A percentile compares a stretch with the other conserved stretches of the same genome.
Conservation (phyloP, 2,113 vertebrate species). For the Coptodon bakossiorum region DNA sequence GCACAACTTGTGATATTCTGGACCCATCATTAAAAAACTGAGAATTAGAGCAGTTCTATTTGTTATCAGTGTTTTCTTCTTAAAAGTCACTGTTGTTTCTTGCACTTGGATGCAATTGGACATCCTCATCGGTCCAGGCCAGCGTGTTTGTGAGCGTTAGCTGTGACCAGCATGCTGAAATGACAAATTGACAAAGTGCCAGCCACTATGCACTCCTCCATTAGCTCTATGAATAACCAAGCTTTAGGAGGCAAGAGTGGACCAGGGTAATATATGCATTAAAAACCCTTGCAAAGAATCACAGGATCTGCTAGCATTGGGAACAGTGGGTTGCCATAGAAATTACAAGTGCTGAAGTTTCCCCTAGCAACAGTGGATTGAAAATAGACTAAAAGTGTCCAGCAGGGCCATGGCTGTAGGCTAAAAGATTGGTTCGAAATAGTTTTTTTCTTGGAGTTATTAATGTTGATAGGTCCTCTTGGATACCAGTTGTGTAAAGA, state of each 20-base stretch:
- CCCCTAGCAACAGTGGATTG: slow-evolving; percentile 58
- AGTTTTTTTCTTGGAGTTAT: background rate
- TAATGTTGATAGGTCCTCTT: background rate
- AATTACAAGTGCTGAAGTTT: slow-evolving; percentile 57
- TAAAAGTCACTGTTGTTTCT: slow-evolving; percentile 6
- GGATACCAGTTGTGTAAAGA: background rate
- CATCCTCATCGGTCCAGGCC: background rate
- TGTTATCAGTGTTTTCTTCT: background rate
- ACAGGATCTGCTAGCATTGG: slow-evolving; percentile 18
- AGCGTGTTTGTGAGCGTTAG: background rate
- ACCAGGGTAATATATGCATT: slow-evolving; percentile 52
- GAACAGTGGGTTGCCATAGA: slow-evolving; percentile 62
- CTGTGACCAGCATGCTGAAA: slow-evolving; percentile 33
- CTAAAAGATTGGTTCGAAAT: background rate
- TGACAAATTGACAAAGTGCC: slow-evolving; percentile 27
- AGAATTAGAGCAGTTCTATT: background rate
- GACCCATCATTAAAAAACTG: background rate
- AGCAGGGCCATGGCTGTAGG: slow-evolving; percentile 12
- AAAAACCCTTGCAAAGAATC: slow-evolving; percentile 41
- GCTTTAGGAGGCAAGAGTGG: slow-evolving; percentile 18
- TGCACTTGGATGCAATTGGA: background rate
- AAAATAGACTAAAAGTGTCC: slow-evolving; percentile 52
- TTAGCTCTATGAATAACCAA: slow-evolving; percentile 6
- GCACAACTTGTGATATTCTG: background rate
- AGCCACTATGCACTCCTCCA: background rate